Base-by-base conservation (phyloP, 1,140 invertebrate genomes). In the Probaryconus sp. region DNA sequence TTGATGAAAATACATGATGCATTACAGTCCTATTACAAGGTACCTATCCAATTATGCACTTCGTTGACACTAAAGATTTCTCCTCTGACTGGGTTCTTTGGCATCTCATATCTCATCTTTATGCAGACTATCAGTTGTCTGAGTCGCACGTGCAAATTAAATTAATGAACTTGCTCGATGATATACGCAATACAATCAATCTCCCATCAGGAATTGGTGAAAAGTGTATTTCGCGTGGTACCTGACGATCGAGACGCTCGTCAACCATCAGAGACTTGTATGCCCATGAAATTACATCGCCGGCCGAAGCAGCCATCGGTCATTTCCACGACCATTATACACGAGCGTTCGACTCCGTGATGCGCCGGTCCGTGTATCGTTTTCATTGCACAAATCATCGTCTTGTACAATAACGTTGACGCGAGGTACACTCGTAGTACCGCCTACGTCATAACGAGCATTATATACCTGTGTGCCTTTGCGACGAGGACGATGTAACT, bases 381-480 rank as follows among this genome's bases (percentile, higher is more conserved):
- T 79, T 77, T 68, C 50, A 51, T 67, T 67, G 65, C 76, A 72
- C 77, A 76, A 81, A 81, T 80, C 79, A 78, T 76, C 71, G 37
- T 50, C 64, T 40, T 10, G 37, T 63, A 14, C 20, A 26, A 10
- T 45, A 11, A 45, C 21, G 24, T 55, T 43, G 53, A 31, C 53
- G 26, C 35, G 51, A n/a, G n/a, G n/a, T n/a, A 68, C 64, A 61
- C 47, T 71, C 58, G 72, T 67, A 64, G 69, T 30, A 30, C 3
- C 68, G 68, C 75, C 71, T 65, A 65, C 77, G 61, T 47, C 16
- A 47, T 18, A 51, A 30, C 45, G 21, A 33, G 14, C 13, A n/a
- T 33, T 40, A 11, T 38, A 51, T 33, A 53, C n/a, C 35, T n/a
- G n/a, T n/a, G n/a, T n/a, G n/a, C n/a, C n/a, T n/a, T n/a, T 31